Conservation (phyloP, 2,113 vertebrate species). For the Oophaga pumilio region DNA sequence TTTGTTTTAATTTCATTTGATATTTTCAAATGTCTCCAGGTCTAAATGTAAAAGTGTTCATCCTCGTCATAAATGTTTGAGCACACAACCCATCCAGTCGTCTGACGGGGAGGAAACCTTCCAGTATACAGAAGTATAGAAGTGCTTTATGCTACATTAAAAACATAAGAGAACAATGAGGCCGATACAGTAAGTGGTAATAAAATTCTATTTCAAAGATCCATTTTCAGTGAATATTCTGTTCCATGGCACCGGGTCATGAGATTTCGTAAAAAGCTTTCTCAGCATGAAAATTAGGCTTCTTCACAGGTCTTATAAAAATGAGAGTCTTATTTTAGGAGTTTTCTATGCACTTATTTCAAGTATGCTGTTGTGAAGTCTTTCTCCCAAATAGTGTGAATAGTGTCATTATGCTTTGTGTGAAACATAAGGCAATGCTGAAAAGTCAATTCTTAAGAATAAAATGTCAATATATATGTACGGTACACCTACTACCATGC, state of each 20-base stretch:
- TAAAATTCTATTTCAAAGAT: neutral
- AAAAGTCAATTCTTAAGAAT: too few species aligned
- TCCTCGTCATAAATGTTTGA: neutral
- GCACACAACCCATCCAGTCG: neutral
- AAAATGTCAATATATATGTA: neutral
- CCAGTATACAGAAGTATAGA: neutral
- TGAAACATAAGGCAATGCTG: neutral
- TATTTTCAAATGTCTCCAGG: neutral
- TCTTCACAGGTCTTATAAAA: too few species aligned
- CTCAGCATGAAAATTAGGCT: conserved; percentile 16
- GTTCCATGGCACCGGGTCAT: neutral
- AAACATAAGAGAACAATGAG: neutral
- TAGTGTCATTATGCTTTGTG: neutral
- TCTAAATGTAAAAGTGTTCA: neutral
- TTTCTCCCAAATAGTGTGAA: neutral
- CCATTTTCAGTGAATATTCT: neutral
- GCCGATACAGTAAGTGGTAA: neutral
- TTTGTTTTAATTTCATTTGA: neutral
- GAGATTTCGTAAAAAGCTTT: conserved; percentile 14
- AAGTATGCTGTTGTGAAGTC: neutral
- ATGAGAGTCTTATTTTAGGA: neutral
- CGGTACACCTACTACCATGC: too few species aligned
- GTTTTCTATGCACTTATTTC: neutral
- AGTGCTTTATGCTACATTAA: neutral
- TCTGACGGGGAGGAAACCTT: neutral